Evolutionary conservation across 37 sponge, comb jelly and placozoan species (phyloP).

Genomic region (Halisarca cf. caerulea): DNA sequence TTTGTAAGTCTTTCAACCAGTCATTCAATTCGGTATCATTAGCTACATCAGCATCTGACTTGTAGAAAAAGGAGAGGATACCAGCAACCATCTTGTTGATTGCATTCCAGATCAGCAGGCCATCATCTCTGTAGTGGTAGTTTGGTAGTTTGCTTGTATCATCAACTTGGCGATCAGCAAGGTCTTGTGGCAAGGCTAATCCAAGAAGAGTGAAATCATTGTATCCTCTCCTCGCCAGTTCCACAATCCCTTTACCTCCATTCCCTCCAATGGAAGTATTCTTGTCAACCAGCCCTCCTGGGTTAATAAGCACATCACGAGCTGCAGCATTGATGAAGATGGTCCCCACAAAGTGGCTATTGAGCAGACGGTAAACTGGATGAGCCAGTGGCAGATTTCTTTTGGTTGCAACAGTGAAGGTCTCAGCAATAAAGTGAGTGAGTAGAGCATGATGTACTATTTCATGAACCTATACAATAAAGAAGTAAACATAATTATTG

Average conservation of each 20-base stretch:
- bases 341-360: constrained; percentile 56
- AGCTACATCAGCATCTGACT: constrained; percentile 42
- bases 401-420: constrained; percentile 52
- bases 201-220: constrained; percentile 17
- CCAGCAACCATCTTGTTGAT: constrained; percentile 31
- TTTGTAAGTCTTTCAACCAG: constrained; percentile 43
- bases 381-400: constrained; percentile 67
- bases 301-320: constrained; percentile 33
- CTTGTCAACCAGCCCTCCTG: constrained; percentile 48
- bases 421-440: constrained; percentile 64
- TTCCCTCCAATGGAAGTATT: constrained; percentile 55
- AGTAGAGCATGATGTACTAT: neutral
- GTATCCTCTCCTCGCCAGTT: constrained; percentile 13
- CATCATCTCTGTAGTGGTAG: constrained; percentile 85
- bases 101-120: constrained; percentile 54
- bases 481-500: too few relatives aligned
- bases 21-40: constrained; percentile 44
- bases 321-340: constrained; percentile 61
- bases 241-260: constrained; percentile 17
- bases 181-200: constrained; percentile 15
- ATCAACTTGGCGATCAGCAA: constrained; percentile 68
- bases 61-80: constrained; percentile 51
- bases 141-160: constrained; percentile 48
- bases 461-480: constrained; percentile 67
- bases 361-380: constrained; percentile 68